phyloP scores from a whole-genome alignment of 2,113 vertebrate species.

The Rhinopomastus cyanomelas region DNA sequence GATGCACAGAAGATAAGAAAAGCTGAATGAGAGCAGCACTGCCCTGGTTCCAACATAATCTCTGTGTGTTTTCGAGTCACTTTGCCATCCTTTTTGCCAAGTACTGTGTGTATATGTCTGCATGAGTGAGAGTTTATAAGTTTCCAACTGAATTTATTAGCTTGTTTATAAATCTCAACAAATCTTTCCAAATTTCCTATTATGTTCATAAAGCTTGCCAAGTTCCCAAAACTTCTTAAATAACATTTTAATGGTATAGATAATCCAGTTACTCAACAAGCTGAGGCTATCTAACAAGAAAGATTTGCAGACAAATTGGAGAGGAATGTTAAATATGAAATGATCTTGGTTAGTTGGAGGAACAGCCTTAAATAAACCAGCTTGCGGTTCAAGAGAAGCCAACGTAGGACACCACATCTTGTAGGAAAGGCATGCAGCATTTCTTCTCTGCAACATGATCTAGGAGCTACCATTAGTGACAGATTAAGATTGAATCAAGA shows the following conservation, averaged over 20 bases:
- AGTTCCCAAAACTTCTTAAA: not conserved
- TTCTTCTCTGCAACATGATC: not conserved
- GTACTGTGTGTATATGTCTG: rapidly evolving
- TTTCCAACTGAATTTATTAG: not conserved
- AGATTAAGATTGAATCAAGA: not conserved
- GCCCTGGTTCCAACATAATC: not conserved
- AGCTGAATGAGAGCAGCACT: conserved; percentile 2
- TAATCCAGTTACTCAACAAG: not conserved
- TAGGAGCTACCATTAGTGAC: not conserved
- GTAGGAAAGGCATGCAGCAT: not conserved
- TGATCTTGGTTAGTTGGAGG: not conserved
- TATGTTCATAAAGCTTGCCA: not conserved
- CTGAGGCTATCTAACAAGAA: not conserved
- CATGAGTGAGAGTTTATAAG: not conserved
- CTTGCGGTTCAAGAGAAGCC: not conserved
- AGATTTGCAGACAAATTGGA: not conserved
- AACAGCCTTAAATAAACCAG: not conserved
- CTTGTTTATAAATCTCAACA: not conserved
- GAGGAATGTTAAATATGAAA: not conserved
- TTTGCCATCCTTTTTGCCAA: not conserved
- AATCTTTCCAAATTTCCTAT: not conserved
- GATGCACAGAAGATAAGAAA: not conserved
- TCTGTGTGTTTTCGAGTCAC: not conserved
- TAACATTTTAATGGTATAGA: not conserved
- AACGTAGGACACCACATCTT: not conserved